Conservation (phyloP, 2,113 vertebrate species). For the Collichthys lucidus region DNA sequence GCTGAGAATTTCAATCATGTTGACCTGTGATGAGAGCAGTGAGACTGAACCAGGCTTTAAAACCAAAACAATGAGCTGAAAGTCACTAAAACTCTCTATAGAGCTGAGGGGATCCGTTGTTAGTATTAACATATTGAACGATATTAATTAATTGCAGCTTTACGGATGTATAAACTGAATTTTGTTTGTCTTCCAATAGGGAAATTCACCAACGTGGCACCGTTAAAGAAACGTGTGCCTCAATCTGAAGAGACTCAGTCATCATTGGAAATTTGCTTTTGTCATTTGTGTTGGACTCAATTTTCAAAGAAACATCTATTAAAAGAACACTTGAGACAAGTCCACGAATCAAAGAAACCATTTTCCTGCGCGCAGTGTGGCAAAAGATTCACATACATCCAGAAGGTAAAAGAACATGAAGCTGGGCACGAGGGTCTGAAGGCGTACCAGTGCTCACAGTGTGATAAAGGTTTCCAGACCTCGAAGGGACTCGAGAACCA, state of each 20-base stretch:
- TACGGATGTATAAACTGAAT: background rate
- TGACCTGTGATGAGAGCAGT: too few species aligned
- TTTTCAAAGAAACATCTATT: constrained; percentile 9
- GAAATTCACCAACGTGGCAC: background rate
- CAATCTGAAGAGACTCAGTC: background rate
- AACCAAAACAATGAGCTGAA: too few species aligned
- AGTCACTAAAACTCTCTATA: too few species aligned
- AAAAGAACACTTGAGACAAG: constrained; percentile 8
- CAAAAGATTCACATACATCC: background rate
- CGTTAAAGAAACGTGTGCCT: background rate
- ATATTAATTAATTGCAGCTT: background rate
- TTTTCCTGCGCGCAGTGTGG: background rate
- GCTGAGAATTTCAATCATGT: too few species aligned
- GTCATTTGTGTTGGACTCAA: constrained; percentile 12
- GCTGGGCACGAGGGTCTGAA: background rate
- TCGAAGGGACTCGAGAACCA: constrained; percentile 7
- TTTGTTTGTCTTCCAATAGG: background rate
- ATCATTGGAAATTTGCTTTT: background rate
- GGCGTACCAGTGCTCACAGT: background rate
- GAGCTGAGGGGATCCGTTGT: too few species aligned
- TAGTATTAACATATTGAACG: too few species aligned
- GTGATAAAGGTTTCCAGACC: background rate
- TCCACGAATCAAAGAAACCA: background rate
- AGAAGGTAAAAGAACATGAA: background rate
- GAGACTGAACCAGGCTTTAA: too few species aligned